These are phyloP conservation scores for Cotesia congregata DNA, from an alignment of 2,888 invertebrate species.

Conservation along the genomic window DNA sequence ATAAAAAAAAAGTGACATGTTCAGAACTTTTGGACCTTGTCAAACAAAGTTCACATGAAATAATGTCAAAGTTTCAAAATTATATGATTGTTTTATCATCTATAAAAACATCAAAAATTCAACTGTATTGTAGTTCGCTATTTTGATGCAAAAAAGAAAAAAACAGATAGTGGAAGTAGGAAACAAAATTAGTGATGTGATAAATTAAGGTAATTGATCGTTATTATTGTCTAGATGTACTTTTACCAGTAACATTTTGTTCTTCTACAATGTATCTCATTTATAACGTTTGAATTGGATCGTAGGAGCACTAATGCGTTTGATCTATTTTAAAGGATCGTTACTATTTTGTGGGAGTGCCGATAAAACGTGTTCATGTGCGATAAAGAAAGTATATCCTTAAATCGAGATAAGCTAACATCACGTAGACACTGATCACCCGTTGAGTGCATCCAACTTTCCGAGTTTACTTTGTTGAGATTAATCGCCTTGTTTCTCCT, in stretches of 20 bases:
- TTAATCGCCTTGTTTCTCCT: slow-evolving; percentile 10
- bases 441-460: slow-evolving; percentile 22
- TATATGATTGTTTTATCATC: too few species aligned
- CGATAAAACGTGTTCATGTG: slow-evolving; percentile 34
- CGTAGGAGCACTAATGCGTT: slow-evolving; percentile 34
- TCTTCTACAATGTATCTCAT: slow-evolving; percentile 19
- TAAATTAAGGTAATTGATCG: neutral
- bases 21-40: too few species aligned
- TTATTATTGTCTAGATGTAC: slow-evolving; percentile 3
- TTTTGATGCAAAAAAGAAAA: too few species aligned
- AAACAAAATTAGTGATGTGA: neutral
- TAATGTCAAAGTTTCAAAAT: too few species aligned
- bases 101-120: too few species aligned
- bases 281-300: slow-evolving; percentile 34
- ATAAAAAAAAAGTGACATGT: too few species aligned
- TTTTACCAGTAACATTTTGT: slow-evolving; percentile 9
- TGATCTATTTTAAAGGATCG: slow-evolving; percentile 36
- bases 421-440: slow-evolving; percentile 35
- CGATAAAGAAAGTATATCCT: slow-evolving; percentile 38
- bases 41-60: too few species aligned
- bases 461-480: slow-evolving; percentile 15
- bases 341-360: slow-evolving; percentile 36
- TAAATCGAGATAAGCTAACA: slow-evolving; percentile 38
- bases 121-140: too few species aligned
- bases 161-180: neutral